Conservation (phyloP, 2,113 vertebrate genomes). For the Psilopogon haemacephalus region DNA sequence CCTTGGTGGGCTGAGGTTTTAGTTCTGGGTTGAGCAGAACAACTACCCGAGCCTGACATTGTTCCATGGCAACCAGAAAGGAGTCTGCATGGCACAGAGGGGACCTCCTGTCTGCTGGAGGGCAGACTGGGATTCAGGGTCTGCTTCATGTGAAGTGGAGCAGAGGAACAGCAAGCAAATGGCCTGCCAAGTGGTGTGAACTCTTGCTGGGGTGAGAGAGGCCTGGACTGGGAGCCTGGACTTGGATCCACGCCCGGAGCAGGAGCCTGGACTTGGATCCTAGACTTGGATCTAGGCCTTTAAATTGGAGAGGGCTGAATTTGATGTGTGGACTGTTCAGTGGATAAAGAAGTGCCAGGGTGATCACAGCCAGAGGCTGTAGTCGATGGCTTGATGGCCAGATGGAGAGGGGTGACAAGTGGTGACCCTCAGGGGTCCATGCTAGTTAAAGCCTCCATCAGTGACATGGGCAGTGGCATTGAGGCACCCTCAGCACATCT, state of each 20-base stretch:
- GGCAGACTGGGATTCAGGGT: not conserved
- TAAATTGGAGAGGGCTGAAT: no score
- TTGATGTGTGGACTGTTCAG: no score
- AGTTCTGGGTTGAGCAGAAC: not conserved
- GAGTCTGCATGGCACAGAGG: not conserved
- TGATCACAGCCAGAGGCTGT: no score
- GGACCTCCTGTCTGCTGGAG: not conserved
- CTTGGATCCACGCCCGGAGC: fast-evolving
- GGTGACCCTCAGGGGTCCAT: no score
- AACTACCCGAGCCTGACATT: not conserved
- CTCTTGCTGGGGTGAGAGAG: not conserved
- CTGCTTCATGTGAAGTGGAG: not conserved
- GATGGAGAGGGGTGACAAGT: no score
- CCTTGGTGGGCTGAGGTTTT: not conserved
- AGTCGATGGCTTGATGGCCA: no score
- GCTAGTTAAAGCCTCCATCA: no score
- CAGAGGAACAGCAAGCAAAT: not conserved
- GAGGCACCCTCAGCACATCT: no score
- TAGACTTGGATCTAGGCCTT: no score
- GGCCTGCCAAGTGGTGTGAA: not conserved
- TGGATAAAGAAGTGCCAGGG: no score
- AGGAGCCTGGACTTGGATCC: no score
- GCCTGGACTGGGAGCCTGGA: not conserved
- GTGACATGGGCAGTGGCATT: no score
- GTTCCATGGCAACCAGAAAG: not conserved